phyloP scores from a whole-genome alignment of 2,797 vertebrate genomes.

The Sebastes trivittatus region DNA sequence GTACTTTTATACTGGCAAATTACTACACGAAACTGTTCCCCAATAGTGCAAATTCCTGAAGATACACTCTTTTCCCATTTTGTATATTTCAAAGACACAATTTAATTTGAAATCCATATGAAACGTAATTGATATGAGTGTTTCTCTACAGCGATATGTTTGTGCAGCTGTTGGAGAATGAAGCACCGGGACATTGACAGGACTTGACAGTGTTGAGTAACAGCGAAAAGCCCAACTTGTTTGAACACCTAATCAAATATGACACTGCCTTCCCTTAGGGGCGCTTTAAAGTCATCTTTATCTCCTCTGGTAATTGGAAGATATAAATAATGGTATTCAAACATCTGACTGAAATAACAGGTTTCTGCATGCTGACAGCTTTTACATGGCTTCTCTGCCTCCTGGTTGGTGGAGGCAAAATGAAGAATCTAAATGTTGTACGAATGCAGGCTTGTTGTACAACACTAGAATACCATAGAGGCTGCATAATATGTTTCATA shows the following conservation, averaged over 20 bases:
- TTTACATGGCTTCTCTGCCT: neutral
- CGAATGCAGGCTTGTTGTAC: neutral
- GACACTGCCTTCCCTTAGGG: neutral
- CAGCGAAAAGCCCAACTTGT: constrained; percentile 17
- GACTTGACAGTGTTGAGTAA: neutral
- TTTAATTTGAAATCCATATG: neutral
- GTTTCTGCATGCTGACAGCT: neutral
- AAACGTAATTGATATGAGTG: neutral
- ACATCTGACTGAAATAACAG: neutral
- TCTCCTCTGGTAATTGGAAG: neutral
- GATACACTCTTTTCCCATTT: neutral
- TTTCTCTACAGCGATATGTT: neutral
- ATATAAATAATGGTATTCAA: neutral
- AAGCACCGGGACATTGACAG: neutral
- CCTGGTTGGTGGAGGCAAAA: neutral
- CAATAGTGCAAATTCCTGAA: too few species aligned
- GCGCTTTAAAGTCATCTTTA: neutral
- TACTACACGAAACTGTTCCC: neutral
- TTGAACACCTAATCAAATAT: constrained; percentile 26
- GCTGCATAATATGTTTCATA: constrained; percentile 9
- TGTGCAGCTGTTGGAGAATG: constrained; percentile 30
- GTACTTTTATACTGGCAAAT: neutral
- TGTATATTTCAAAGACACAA: neutral
- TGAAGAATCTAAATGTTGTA: neutral
- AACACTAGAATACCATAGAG: constrained; percentile 8